A percentile compares a stretch with the other conserved stretches of the same genome.
Evolutionary conservation across 2,797 vertebrate species (phyloP).

Genomic region (Mustela erminea): DNA sequence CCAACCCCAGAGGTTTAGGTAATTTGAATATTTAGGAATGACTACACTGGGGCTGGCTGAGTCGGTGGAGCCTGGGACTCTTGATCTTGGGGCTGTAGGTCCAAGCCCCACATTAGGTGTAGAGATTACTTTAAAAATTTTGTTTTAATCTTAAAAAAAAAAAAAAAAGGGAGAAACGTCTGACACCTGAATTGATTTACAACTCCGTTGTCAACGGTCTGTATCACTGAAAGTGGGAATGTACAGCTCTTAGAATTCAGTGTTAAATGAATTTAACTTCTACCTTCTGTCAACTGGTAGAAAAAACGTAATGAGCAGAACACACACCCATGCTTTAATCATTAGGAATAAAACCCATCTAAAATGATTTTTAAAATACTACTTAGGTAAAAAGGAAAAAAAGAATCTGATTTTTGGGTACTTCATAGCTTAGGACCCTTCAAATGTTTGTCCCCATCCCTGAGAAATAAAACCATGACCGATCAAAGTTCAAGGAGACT

Average conservation of each 20-base stretch:
- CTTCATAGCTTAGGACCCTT: background rate
- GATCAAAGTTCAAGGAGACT: background rate
- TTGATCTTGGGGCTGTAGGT: background rate
- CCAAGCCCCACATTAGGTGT: background rate
- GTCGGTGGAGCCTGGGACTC: background rate
- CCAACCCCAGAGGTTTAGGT: background rate
- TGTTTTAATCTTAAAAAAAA: background rate
- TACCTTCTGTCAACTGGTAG: background rate
- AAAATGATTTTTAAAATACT: background rate
- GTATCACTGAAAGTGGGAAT: background rate
- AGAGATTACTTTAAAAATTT: background rate
- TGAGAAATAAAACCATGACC: constrained; percentile 37
- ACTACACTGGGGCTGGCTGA: background rate
- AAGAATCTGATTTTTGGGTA: background rate
- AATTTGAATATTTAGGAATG: constrained; percentile 6
- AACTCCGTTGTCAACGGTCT: background rate
- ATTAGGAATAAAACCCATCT: background rate
- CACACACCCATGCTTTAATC: background rate
- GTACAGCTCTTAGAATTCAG: background rate
- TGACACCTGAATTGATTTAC: background rate
- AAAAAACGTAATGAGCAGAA: background rate
- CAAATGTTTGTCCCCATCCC: background rate
- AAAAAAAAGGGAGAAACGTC: constrained; percentile 12
- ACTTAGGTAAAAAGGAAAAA: background rate
- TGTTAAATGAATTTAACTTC: background rate